Evolutionary conservation across 2,797 vertebrate species (phyloP).

Genomic region (Chaetodon trifasciatus): DNA sequence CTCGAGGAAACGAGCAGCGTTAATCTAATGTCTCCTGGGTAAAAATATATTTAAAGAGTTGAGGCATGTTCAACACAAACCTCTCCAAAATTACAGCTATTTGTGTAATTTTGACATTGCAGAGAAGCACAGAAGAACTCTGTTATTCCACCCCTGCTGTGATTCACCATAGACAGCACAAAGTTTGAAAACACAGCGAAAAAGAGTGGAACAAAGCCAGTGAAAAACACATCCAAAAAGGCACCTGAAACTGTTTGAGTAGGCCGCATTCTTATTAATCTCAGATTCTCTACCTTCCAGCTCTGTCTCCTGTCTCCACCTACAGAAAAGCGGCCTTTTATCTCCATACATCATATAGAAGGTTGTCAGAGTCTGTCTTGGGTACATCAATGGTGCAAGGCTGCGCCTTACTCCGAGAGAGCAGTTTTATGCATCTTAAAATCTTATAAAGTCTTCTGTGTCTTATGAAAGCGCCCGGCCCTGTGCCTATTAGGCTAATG

Average conservation of each 20-base stretch:
- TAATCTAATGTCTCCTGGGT: conserved; percentile 52
- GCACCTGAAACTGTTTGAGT: conserved; percentile 51
- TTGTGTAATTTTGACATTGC: conserved; percentile 47
- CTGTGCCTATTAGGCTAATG: conserved; percentile 31
- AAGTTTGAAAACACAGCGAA: conserved; percentile 44
- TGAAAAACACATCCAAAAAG: conserved; percentile 46
- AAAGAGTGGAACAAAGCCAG: conserved; percentile 42
- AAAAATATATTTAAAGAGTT: conserved; percentile 55
- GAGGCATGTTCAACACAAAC: conserved; percentile 41
- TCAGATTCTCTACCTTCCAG: conserved; percentile 58
- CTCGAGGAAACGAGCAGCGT: conserved; percentile 52
- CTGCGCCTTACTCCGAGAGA: conserved; percentile 43
- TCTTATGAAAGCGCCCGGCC: conserved; percentile 43
- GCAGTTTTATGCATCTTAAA: conserved; percentile 56
- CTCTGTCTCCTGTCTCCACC: conserved; percentile 67
- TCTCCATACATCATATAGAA: conserved; percentile 68
- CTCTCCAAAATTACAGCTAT: conserved; percentile 39
- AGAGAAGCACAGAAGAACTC: conserved; percentile 17
- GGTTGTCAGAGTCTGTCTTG: conserved; percentile 64
- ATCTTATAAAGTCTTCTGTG: conserved; percentile 12
- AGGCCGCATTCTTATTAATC: conserved; percentile 71
- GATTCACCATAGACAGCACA: conserved; percentile 42
- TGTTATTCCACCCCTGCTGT: conserved; percentile 40
- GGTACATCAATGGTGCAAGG: conserved; percentile 47
- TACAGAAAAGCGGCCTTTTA: conserved; percentile 71